phyloP scores from a whole-genome alignment of 2,113 vertebrate species.

The Cryptomyrus ogoouensis region DNA sequence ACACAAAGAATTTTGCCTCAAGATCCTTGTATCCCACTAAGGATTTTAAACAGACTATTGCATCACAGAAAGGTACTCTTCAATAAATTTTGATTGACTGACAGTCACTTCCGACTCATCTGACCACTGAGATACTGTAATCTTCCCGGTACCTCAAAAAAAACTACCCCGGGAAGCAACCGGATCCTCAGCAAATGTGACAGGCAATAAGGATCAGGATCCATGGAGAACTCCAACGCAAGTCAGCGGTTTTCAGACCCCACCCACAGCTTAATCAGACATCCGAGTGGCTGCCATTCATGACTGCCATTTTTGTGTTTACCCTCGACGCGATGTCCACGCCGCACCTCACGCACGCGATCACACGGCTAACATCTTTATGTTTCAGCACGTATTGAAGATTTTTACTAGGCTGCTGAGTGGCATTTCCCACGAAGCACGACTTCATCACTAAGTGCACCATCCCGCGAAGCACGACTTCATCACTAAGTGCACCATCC shows the following conservation, averaged over 20 bases:
- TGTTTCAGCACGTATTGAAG: not conserved
- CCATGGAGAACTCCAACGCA: not conserved
- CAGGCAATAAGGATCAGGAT: not conserved
- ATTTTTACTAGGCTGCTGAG: not conserved
- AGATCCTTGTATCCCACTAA: not conserved
- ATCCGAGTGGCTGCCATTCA: not conserved
- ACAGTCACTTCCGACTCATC: not conserved
- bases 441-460: not conserved
- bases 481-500: not conserved
- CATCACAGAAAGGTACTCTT: not conserved
- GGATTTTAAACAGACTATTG: conserved; percentile 1
- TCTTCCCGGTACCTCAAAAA: not conserved
- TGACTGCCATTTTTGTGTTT: not conserved
- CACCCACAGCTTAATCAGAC: not conserved
- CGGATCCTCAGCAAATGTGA: not conserved
- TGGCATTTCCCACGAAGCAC: not conserved
- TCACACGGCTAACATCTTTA: not conserved
- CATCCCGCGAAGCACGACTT: not conserved
- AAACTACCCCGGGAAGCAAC: not conserved
- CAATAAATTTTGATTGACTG: not conserved
- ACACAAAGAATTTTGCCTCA: not conserved
- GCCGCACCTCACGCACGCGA: not conserved
- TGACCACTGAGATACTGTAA: not conserved
- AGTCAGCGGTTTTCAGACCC: not conserved
- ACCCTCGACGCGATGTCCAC: not conserved